These are phyloP conservation scores for Anabacerthia variegaticeps DNA, from an alignment of 2,797 vertebrate genomes.

Conservation along the genomic window DNA sequence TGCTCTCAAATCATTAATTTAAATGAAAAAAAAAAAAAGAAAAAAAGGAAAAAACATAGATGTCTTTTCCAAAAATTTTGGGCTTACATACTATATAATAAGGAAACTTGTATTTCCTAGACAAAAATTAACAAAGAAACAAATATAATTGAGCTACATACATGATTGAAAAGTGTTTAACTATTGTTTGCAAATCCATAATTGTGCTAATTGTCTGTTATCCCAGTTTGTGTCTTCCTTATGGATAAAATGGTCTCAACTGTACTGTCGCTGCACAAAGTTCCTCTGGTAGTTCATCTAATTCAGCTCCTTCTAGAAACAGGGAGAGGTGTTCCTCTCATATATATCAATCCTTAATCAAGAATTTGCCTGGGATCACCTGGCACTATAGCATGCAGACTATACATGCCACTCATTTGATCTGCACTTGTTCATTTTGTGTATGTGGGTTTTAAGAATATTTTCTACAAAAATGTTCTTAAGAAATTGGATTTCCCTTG, in stretches of 20 bases:
- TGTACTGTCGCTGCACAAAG: not conserved
- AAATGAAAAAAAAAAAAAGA: not conserved
- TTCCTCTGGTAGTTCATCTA: not conserved
- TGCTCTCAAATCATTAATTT: not conserved
- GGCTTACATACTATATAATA: not conserved
- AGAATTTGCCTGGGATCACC: not conserved
- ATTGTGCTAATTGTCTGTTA: not conserved
- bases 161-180: not conserved
- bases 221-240: not conserved
- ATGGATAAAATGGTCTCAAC: not conserved
- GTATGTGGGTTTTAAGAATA: not conserved
- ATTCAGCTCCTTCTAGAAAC: not conserved
- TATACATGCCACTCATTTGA: not conserved
- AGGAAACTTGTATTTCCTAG: not conserved
- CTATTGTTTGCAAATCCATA: not conserved
- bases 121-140: not conserved
- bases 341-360: not conserved
- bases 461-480: not conserved
- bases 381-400: not conserved
- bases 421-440: not conserved
- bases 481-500: not conserved
- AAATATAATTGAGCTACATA: not conserved
- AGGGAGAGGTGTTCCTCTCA: not conserved
- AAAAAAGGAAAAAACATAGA: not conserved
- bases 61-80: not conserved